Base-by-base conservation (phyloP, 2,113 vertebrate genomes). In the Galemys pyrenaicus region DNA sequence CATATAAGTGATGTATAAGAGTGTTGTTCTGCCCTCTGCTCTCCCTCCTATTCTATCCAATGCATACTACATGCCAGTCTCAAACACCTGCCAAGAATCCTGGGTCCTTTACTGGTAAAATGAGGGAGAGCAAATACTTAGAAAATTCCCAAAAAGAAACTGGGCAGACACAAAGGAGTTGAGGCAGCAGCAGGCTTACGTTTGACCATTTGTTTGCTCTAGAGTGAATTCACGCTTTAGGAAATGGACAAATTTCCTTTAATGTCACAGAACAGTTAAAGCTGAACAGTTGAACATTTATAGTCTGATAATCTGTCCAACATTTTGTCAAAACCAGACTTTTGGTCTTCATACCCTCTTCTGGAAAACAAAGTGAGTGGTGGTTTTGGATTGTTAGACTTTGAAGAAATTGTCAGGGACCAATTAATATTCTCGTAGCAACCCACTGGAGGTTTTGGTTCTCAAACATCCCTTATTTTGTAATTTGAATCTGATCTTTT, bases 401-500 rank as follows among this genome's bases (percentile, higher is more conserved):
- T 83, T 32, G n/a, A 81, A 46, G 41, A 85, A 39, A 60, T 13
- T 58, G 89, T 73, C 4, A 64, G 58, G 46, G 19, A 70, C n/a
- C 0, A n/a, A 54, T 20, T 78, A 82, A 49, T 49, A 44, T 84
- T 87, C 49, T 91, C 35, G 39, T 13, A 91, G 17, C 2, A 75
- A 6, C 10, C 35, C 65, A 58, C 35, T 49, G 49, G 83, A 30
- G 28, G 35, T 88, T 91, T 85, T 41, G 74, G 8, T 91, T 62
- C 56, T 82, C 37, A 78, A 75, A 87, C 4, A 89, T 16, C 60
- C 1, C 11, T 65, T 67, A 80, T 35, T 81, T 74, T 79, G 28
- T 87, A 85, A 92, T 77, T 54, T 80, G 54, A 30, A n/a, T 87
- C 51, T 68, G 28, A 44, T 39, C 37, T 96, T 74, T 85, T 84